Base-by-base conservation (phyloP, 2,797 vertebrate species). In the Fratercula arctica region DNA sequence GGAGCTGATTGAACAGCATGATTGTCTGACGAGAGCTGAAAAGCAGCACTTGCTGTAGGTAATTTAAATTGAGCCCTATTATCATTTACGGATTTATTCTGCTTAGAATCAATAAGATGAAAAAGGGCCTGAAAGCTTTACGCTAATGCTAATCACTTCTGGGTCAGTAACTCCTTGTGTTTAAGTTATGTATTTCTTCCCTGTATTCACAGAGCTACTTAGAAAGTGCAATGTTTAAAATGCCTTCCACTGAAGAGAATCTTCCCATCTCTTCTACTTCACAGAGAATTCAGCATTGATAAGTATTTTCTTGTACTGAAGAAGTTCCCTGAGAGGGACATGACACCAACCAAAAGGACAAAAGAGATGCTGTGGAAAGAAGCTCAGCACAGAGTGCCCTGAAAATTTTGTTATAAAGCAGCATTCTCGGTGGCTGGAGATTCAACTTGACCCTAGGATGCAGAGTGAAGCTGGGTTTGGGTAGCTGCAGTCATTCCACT, bases 31-130 rank as follows among this genome's bases (percentile, higher is more conserved):
- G 73, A 96, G 90, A 75, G 67, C 96, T 97, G 95, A 97, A 97
- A 97, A 97, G 93, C 94, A 64, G 95, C 91, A 96, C 85, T 97
- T 97, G 95, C 97, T 97, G 90, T 97, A 97, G 97, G 96, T 97
- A 97, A 98, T 98, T 98, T 97, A 97, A 98, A 98, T 96, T 96
- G 97, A 97, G 96, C 91, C 95, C 95, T 97, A 96, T 98, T 97
- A 97, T 96, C 85, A 85, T 98, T 98, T 97, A 96, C 48, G 21
- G 95, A 96, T 98, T 97, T 97, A 97, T 97, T 97, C 97, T 96
- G 92, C 96, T 97, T 96, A 93, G 90, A 97, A 97, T 98, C 95
- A 96, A 96, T 97, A 97, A 95, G 90, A 97, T 96, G 90, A 90
- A 97, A 97, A 94, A 94, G 82, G 75, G 60, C 69, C 86, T 93